Evolutionary conservation across 2,113 vertebrate genomes (phyloP).

Genomic region (Myiozetetes cayanensis): DNA sequence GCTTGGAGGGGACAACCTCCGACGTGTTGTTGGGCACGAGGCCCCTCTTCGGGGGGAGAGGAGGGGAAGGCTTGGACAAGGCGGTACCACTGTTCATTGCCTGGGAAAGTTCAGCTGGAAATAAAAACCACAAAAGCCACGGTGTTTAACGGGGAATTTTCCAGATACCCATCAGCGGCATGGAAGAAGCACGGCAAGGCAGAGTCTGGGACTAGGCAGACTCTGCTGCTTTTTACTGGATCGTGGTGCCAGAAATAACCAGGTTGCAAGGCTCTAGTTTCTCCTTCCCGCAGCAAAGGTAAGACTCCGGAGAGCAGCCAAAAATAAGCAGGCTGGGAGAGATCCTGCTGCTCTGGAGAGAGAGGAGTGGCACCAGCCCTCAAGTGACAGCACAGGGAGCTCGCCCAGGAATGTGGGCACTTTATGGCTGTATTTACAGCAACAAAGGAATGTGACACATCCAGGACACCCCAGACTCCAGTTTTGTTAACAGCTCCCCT

Average conservation of each 20-base stretch:
- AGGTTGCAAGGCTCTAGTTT: background rate
- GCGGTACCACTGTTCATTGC: conserved; percentile 73
- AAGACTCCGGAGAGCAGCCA: background rate
- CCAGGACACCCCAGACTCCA: background rate
- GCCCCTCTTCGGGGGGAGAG: conserved; percentile 91
- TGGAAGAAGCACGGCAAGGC: accelerated
- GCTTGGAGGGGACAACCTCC: conserved; percentile 53
- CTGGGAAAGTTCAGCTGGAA: conserved; percentile 87
- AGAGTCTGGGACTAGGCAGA: background rate
- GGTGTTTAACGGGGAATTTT: background rate
- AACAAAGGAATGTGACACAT: background rate
- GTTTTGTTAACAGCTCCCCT: background rate
- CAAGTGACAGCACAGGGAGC: background rate
- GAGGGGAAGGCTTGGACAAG: conserved; percentile 88
- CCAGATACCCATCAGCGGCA: background rate
- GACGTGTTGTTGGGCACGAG: conserved; percentile 73
- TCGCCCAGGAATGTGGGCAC: background rate
- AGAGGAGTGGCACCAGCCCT: background rate
- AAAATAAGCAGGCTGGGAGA: background rate
- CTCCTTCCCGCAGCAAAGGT: background rate
- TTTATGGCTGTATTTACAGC: background rate
- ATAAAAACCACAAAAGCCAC: conserved; percentile 16
- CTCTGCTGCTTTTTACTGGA: background rate
- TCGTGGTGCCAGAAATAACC: background rate
- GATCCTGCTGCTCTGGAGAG: background rate